Percentiles rank a stretch among this genome's conserved stretches.
These are phyloP conservation scores for Eptatretus burgeri DNA, from an alignment of 2,113 vertebrate species.

Conservation along the genomic window DNA sequence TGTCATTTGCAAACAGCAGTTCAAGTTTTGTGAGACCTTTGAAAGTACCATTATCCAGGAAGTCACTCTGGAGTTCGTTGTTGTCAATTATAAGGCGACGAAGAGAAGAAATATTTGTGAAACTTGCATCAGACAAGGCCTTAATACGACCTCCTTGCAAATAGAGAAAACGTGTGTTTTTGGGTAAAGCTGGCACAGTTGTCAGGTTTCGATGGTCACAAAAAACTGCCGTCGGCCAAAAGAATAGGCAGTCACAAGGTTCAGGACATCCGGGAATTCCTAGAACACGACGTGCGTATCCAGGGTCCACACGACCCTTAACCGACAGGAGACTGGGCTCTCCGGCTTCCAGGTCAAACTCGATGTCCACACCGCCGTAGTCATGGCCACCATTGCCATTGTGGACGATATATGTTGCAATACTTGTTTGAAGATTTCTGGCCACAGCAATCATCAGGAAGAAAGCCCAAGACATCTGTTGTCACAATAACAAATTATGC, in stretches of 20 bases:
- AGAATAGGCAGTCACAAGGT: conserved; percentile 24
- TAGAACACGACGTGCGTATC: conserved; percentile 16
- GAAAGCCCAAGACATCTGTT: too few relatives aligned
- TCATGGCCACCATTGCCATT: conserved; percentile 11
- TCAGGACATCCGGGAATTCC: conserved; percentile 17
- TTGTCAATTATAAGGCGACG: conserved; percentile 26
- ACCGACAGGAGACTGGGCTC: conserved; percentile 27
- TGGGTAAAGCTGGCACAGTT: conserved; percentile 14
- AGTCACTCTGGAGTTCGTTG: conserved; percentile 18
- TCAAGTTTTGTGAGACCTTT: conserved; percentile 17
- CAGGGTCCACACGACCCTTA: conserved; percentile 16
- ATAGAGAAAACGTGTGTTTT: conserved; percentile 21
- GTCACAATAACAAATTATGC: too few relatives aligned
- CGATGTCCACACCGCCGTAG: conserved; percentile 24
- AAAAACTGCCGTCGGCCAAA: conserved; percentile 26
- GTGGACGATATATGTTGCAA: too few relatives aligned
- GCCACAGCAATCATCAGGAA: too few relatives aligned
- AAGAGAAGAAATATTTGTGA: conserved; percentile 17
- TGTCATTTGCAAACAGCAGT: conserved; percentile 24
- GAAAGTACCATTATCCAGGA: conserved; percentile 12
- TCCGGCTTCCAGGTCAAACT: conserved; percentile 20
- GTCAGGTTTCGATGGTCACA: conserved; percentile 19
- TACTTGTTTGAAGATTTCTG: too few relatives aligned
- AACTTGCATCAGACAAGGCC: conserved; percentile 12
- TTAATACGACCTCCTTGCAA: conserved; percentile 23